Evolutionary conservation across 2,888 invertebrate genomes (phyloP).

Genomic region (Luffia ferchaultella): DNA sequence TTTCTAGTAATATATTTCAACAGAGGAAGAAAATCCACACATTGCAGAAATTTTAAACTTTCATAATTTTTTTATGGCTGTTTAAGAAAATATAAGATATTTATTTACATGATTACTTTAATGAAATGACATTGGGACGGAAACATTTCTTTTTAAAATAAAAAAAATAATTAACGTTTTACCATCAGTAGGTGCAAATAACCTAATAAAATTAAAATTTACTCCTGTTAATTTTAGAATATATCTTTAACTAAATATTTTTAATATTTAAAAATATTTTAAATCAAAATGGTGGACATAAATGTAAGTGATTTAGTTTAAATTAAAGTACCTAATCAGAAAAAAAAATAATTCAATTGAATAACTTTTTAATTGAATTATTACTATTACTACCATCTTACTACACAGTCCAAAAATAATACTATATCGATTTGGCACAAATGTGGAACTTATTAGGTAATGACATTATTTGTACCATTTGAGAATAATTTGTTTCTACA

Average conservation of each 20-base stretch:
- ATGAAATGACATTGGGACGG: slow-evolving; percentile 63
- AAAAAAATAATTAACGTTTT: no score
- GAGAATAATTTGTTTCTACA: neutral
- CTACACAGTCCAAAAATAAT: slow-evolving; percentile 3
- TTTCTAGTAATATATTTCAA: neutral
- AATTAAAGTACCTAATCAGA: neutral
- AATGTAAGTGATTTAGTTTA: neutral
- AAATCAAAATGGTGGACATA: no score
- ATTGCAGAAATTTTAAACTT: no score
- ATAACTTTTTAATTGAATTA: neutral
- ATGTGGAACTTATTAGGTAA: slow-evolving; percentile 2
- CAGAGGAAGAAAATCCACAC: no score
- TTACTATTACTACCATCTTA: no score
- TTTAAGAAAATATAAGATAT: slow-evolving; percentile 16
- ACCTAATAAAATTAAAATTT: no score
- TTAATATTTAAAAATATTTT: no score
- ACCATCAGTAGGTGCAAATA: no score
- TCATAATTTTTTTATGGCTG: no score
- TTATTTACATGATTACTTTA: slow-evolving; percentile 30
- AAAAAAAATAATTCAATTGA: neutral
- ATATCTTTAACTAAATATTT: no score
- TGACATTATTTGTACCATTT: slow-evolving; percentile 1
- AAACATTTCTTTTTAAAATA: slow-evolving; percentile 37
- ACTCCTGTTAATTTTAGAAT: no score
- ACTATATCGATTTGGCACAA: slow-evolving; percentile 16